Base-by-base conservation (phyloP, 1,140 invertebrate genomes). In the Zelostemma sp. region DNA sequence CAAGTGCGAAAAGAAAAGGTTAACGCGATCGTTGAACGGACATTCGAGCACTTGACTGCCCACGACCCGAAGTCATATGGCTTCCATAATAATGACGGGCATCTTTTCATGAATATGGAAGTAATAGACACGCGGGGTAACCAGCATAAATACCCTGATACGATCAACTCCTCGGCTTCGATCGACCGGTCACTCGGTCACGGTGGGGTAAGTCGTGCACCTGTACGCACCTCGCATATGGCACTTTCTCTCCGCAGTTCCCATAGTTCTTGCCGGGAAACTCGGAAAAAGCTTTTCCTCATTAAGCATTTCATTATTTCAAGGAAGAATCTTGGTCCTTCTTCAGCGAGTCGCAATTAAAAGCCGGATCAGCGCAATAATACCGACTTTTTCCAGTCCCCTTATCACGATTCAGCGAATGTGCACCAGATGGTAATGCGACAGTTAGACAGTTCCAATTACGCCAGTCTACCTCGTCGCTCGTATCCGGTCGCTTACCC, bases 191-290 rank as follows among this genome's bases (percentile, higher is more conserved):
- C 46, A 60, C 28, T 64, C 58, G 68, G 68, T 70, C 68, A 70
- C 68, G 68, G 68, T 71, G 68, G 68, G 68, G 68, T 71, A 71
- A 71, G 68, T 71, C 59, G 68, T 50, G 60, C 50, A 51, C 28
- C 58, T 58, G 49, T 63, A 65, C 46, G 21, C 68, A 56, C 59
- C 64, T 62, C 68, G 57, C 68, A 70, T 70, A 70, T 70, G 68
- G 61, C 58, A 70, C 66, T 71, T 71, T 71, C 68, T 62, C 43
- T 25, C 21, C 21, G 21, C 21, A 25, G 3, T 25, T 25, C n/a
- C n/a, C n/a, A n/a, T n/a, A n/a, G n/a, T n/a, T n/a, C n/a, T n/a
- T n/a, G n/a, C n/a, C n/a, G n/a, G n/a, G n/a, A n/a, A n/a, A n/a
- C n/a, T n/a, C n/a, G n/a, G n/a, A n/a, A n/a, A n/a, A n/a, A n/a